These are phyloP conservation scores for Thrips palmi DNA, from an alignment of 1,140 invertebrate species.

Conservation along the genomic window DNA sequence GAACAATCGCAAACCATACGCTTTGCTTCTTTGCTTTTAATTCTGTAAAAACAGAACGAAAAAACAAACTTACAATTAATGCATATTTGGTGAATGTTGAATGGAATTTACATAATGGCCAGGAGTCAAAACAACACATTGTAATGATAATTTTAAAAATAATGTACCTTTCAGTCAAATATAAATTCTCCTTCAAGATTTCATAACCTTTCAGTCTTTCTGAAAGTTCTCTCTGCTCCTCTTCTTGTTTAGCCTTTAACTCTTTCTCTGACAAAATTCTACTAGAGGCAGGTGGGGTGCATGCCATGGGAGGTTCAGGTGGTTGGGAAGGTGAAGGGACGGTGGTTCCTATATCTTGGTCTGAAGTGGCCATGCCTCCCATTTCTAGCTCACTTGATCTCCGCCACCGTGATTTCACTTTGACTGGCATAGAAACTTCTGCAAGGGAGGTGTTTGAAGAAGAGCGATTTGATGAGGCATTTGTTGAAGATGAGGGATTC, in stretches of 20 bases:
- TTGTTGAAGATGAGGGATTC: conserved; percentile 4
- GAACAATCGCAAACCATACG: conserved; percentile 93
- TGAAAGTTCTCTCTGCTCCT: too few relatives aligned
- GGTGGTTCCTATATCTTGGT: conserved; percentile 8
- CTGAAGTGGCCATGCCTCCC: conserved; percentile 23
- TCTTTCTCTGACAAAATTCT: conserved; percentile 42
- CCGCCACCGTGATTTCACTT: conserved; percentile 72
- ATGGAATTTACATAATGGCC: too few relatives aligned
- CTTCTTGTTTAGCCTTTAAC: too few relatives aligned
- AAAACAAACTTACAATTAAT: too few relatives aligned
- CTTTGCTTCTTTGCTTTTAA: conserved; percentile 70
- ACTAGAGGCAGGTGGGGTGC: conserved; percentile 8
- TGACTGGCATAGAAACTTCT: conserved; percentile 46
- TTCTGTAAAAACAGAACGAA: conserved; percentile 24
- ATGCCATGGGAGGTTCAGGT: conserved; percentile 10
- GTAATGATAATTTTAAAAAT: conserved; percentile 6
- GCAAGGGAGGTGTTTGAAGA: conserved; percentile 25
- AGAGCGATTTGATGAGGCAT: conserved; percentile 16
- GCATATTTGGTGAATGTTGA: background rate
- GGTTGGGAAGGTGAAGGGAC: conserved; percentile 18
- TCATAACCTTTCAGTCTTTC: conserved; percentile 60
- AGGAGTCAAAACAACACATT: too few relatives aligned
- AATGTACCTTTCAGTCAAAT: conserved; percentile 47
- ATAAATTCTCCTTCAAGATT: conserved; percentile 66
- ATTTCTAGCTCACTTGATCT: conserved; percentile 66